Evolutionary conservation across 2,888 invertebrate species (phyloP).

Genomic region (Latrodectus elegans): DNA sequence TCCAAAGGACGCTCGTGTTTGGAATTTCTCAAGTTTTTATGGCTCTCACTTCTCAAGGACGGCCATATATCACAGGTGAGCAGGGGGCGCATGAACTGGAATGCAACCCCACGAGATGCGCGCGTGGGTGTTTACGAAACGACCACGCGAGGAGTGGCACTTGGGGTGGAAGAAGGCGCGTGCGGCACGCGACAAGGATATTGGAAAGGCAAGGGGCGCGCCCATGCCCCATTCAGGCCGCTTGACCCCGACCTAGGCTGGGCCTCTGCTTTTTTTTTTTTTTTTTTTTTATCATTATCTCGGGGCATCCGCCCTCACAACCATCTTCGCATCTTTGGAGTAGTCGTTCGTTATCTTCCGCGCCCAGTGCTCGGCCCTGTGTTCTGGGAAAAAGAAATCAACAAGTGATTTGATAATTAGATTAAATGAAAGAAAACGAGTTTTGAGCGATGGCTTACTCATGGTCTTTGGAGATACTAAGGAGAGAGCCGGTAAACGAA

Average conservation of each 20-base stretch:
- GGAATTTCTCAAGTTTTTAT: neutral
- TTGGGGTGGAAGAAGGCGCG: conserved; percentile 23
- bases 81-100: conserved; percentile 2
- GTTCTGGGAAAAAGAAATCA: conserved; percentile 8
- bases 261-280: neutral
- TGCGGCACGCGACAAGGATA: conserved; percentile 58
- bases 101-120: conserved; percentile 18
- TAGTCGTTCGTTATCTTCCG: conserved; percentile 14
- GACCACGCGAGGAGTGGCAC: conserved; percentile 40
- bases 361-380: neutral
- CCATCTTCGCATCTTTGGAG: neutral
- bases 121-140: conserved; percentile 38
- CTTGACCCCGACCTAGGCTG: conserved; percentile 43
- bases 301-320: conserved; percentile 7
- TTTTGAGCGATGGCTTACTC: too few relatives aligned
- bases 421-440: neutral
- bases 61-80: conserved; percentile 38
- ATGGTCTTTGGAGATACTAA: neutral
- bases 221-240: conserved; percentile 23
- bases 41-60: conserved; percentile 40
- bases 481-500: neutral
- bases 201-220: conserved; percentile 16
- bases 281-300: conserved; percentile 6
- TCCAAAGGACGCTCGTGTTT: neutral
- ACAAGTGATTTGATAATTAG: conserved; percentile 6